These are phyloP conservation scores for Mesocentrotus franciscanus DNA, from an alignment of 53 echinoderm and acorn worm species.

Conservation along the genomic window DNA sequence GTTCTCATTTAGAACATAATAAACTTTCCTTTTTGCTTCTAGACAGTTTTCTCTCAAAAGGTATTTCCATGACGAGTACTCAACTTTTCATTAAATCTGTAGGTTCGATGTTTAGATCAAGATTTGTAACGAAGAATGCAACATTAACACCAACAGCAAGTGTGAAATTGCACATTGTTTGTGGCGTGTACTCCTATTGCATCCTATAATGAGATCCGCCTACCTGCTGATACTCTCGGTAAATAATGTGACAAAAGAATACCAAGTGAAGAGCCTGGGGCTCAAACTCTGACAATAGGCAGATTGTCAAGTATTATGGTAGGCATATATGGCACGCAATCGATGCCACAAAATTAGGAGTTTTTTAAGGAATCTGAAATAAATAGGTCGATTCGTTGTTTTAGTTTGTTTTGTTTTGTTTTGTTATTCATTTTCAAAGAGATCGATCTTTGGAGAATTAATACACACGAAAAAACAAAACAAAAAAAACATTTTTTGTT, in stretches of 20 bases:
- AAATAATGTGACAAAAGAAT: not conserved
- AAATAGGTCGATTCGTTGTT: not conserved
- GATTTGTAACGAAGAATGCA: not conserved
- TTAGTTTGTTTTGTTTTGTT: not conserved
- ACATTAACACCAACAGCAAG: not conserved
- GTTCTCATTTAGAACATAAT: no score
- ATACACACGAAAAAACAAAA: no score
- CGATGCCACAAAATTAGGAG: no score
- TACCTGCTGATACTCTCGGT: not conserved
- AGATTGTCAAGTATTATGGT: not conserved
- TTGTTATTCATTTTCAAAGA: no score
- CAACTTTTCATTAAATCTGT: no score
- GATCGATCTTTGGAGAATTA: no score
- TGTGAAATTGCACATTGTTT: not conserved
- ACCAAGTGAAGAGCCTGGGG: not conserved
- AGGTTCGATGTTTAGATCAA: no score
- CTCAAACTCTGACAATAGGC: not conserved
- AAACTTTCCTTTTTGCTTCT: no score
- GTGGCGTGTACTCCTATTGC: not conserved
- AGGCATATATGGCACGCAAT: no score
- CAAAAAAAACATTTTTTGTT: no score
- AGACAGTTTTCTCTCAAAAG: no score
- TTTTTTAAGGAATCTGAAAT: not conserved
- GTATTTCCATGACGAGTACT: no score
- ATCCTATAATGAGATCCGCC: not conserved